These are phyloP conservation scores for Ochropleura plecta DNA, from an alignment of 2,888 invertebrate species.

Conservation along the genomic window DNA sequence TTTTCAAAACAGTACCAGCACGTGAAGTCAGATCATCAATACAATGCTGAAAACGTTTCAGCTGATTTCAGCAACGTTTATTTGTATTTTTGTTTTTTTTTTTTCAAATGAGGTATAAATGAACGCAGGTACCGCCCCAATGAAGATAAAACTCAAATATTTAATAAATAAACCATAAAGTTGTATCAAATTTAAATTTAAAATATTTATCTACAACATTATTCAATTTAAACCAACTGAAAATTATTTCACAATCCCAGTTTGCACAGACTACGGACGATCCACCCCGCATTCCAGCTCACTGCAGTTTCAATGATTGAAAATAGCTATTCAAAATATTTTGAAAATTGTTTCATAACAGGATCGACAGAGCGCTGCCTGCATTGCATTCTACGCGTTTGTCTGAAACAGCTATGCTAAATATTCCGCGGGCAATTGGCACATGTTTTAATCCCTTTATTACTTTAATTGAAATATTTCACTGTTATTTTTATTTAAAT, in stretches of 20 bases:
- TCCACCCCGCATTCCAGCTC: conserved; percentile 84
- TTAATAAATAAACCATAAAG: neutral
- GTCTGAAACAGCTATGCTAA: conserved; percentile 81
- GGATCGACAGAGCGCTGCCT: conserved; percentile 78
- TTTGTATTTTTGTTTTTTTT: neutral
- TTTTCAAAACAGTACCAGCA: neutral
- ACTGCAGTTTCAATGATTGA: conserved; percentile 89
- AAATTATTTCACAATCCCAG: conserved; percentile 75
- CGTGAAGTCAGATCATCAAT: neutral
- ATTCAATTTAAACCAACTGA: conserved; percentile 58
- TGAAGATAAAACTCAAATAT: neutral
- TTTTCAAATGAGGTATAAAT: no score
- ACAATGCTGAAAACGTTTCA: neutral
- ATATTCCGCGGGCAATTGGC: conserved; percentile 83
- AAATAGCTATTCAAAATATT: conserved; percentile 91
- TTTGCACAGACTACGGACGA: conserved; percentile 76
- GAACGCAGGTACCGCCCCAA: no score
- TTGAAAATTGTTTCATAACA: conserved; percentile 90
- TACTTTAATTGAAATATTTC: conserved; percentile 54
- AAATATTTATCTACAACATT: conserved; percentile 56
- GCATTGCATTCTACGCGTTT: conserved; percentile 80
- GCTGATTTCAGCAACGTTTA: neutral
- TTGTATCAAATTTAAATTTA: conserved; percentile 21
- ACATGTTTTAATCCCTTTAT: conserved; percentile 71
- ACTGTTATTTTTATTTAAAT: conserved; percentile 24